Evolutionary conservation across 2,888 invertebrate species (phyloP), one percentile per base, ranked within the genome.

Genomic region (Metellina segmentata): DNA sequence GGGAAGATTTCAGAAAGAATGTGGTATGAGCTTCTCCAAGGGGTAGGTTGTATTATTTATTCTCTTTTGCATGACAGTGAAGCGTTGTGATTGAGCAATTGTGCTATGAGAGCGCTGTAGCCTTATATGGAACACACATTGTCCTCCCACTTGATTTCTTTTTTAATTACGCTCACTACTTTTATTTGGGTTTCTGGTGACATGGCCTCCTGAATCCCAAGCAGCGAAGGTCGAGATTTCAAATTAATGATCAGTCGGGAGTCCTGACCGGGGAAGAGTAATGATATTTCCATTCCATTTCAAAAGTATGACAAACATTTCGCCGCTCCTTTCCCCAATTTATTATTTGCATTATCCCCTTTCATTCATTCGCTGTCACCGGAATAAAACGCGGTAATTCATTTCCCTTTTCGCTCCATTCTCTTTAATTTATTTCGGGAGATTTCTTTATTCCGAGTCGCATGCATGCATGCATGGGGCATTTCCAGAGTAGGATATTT

Each of bases 301-400:
- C 89, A 83, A 72, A 90, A 90, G 85, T 85, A 90, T 90, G 89
- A 90, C 89, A 90, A 90, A 90, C 83, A 90, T 90, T 85, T 85
- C 89, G 48, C 19, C n/a, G 48, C 69, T 16, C 89, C 34, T 19
- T 20, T n/a, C 71, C 61, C 72, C 78, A 53, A 90, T 90, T 90
- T 90, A 90, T 85, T 85, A 90, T 85, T 90, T 83, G 85, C 77
- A 85, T 85, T 79, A 83, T 71, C 53, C 79, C 85, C 49, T 70
- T 70, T 81, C 78, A 82, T 77, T n/a, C 7, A 9, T 70, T 52
- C 71, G 49, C 83, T 85, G 83, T 71, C 81, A 83, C n/a, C 5
- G 78, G 61, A 85, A 85, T 89, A 85, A 78, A 78, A 34, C 53
- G 75, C 85, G n/a, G 83, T 74, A n/a, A 85, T 89, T 71, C 89